These are phyloP conservation scores for Caenorhabditis auriculariae DNA, from an alignment of 2,888 invertebrate genomes.

Conservation along the genomic window DNA sequence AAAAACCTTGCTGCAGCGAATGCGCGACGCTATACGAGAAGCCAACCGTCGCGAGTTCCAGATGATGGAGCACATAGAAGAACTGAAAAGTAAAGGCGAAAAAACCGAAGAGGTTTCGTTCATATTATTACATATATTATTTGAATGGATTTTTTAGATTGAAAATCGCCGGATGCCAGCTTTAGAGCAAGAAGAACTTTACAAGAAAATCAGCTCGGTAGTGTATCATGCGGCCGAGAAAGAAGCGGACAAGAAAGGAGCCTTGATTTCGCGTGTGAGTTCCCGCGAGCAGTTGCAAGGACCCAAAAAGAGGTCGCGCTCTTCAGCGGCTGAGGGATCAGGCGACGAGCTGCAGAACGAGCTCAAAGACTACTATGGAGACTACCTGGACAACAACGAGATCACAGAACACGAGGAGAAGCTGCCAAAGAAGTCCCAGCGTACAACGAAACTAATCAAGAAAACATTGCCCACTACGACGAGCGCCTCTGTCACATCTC, in stretches of 20 bases:
- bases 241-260: slow-evolving; percentile 9
- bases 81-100: slow-evolving; percentile 10
- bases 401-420: no score
- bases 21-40: slow-evolving; percentile 27
- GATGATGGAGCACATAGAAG: slow-evolving; percentile 20
- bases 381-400: background rate
- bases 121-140: no score
- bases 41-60: slow-evolving; percentile 26
- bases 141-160: no score
- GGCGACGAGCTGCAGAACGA: background rate
- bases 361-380: no score
- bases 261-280: no score
- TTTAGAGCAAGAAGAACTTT: slow-evolving; percentile 21
- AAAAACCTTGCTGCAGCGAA: slow-evolving; percentile 24
- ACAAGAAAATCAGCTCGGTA: slow-evolving; percentile 27
- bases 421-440: no score
- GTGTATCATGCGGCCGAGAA: slow-evolving; percentile 22
- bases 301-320: no score
- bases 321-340: slow-evolving; percentile 4
- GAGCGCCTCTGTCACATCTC: no score
- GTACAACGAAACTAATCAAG: no score
- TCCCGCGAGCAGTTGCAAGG: no score
- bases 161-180: slow-evolving; percentile 20
- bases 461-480: no score
- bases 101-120: no score